phyloP scores from a whole-genome alignment of 2,113 vertebrate genomes.

The Cebus imitator region DNA sequence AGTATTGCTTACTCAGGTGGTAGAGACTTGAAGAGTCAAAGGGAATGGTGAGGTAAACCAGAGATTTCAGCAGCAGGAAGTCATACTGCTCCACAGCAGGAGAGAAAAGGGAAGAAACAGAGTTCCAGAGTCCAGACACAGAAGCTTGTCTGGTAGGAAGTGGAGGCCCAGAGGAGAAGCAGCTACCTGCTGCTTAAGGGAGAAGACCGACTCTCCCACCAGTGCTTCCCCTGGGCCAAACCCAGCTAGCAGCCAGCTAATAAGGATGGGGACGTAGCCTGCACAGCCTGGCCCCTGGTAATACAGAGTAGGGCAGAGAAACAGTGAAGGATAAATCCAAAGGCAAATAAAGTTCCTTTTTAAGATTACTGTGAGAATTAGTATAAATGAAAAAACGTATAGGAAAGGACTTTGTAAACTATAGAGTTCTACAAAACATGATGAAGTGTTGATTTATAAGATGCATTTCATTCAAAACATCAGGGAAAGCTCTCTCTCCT shows the following conservation, averaged over 20 bases:
- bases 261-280: rapidly evolving
- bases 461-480: neutral
- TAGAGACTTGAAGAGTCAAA: neutral
- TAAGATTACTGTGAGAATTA: neutral
- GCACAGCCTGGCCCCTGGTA: neutral
- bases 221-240: neutral
- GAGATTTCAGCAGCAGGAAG: neutral
- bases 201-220: neutral
- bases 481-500: neutral
- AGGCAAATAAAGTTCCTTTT: neutral
- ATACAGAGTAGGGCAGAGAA: neutral
- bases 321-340: neutral
- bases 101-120: neutral
- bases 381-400: neutral
- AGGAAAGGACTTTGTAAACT: neutral
- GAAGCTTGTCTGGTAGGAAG: neutral
- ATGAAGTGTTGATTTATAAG: neutral
- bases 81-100: neutral
- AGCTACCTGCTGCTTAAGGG: neutral
- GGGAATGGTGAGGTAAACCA: neutral
- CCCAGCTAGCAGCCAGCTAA: neutral
- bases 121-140: too few species aligned
- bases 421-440: neutral
- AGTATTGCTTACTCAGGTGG: neutral
- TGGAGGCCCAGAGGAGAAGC: neutral